Evolutionary conservation across 1,140 invertebrate species (phyloP).

Genomic region (Magallana angulata): DNA sequence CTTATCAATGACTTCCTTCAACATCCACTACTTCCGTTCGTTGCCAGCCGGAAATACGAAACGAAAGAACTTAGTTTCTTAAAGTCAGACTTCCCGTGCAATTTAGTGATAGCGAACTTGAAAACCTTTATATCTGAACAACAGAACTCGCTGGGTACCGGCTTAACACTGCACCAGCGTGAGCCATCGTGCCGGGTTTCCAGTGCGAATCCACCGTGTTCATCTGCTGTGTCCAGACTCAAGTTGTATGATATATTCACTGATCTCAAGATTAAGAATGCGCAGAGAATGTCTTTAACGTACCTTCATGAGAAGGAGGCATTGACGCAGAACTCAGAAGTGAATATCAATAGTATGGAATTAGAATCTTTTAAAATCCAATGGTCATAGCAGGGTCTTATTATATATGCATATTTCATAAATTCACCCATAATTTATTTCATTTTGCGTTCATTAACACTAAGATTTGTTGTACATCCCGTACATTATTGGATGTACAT

Average conservation of each 20-base stretch:
- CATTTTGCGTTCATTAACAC: too few relatives aligned
- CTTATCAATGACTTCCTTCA: conserved; percentile 53
- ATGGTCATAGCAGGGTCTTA: background rate
- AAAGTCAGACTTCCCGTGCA: conserved; percentile 60
- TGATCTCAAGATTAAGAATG: conserved; percentile 51
- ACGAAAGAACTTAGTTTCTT: conserved; percentile 50
- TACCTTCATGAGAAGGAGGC: conserved; percentile 62
- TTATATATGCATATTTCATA: too few relatives aligned
- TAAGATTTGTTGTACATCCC: too few relatives aligned
- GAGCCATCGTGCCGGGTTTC: conserved; percentile 64
- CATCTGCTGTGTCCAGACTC: conserved; percentile 10
- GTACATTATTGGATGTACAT: too few relatives aligned
- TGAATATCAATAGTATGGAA: conserved; percentile 46
- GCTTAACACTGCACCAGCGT: conserved; percentile 66
- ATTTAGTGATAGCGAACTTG: conserved; percentile 62
- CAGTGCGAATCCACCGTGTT: conserved; percentile 40
- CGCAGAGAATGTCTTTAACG: conserved; percentile 66
- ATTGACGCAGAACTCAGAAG: background rate
- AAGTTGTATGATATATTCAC: conserved; percentile 59
- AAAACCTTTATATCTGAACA: conserved; percentile 63
- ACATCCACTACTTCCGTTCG: conserved; percentile 42
- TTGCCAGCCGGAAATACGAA: conserved; percentile 3
- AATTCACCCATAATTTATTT: too few relatives aligned
- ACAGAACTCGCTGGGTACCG: conserved; percentile 65
- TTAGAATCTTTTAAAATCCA: conserved; percentile 52